Conservation (phyloP, 2,113 vertebrate genomes). For the Otocyon megalotis region DNA sequence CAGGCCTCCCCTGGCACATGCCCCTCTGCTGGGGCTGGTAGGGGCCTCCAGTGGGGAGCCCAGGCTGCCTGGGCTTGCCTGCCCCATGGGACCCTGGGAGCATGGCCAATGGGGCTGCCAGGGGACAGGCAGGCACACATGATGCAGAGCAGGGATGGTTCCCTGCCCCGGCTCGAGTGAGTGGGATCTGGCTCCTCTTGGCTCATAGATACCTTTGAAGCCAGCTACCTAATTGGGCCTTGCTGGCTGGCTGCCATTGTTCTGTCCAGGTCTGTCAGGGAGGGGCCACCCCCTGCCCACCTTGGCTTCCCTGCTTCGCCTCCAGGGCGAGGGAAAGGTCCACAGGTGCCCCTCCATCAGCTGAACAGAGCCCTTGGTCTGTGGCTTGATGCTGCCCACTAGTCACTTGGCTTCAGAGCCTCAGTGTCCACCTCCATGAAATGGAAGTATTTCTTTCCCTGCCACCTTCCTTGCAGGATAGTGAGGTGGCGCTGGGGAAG, state of each 20-base stretch:
- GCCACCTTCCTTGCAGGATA: background rate
- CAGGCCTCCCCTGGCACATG: background rate
- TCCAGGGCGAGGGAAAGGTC: background rate
- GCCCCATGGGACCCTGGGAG: slow-evolving; percentile 50
- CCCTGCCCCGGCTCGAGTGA: background rate
- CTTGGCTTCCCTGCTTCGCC: too few relatives aligned
- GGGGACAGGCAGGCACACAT: background rate
- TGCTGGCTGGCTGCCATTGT: background rate
- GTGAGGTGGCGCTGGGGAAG: background rate
- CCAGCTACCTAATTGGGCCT: slow-evolving; percentile 30
- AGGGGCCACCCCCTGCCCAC: background rate
- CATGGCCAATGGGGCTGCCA: background rate
- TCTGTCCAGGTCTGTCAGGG: background rate
- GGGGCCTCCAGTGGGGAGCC: background rate
- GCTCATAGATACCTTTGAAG: slow-evolving; percentile 47
- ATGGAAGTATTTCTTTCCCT: background rate
- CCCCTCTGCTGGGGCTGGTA: background rate
- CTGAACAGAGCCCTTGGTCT: background rate
- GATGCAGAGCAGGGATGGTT: background rate
- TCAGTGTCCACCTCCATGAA: background rate
- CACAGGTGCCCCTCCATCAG: too few relatives aligned
- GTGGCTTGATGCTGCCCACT: background rate
- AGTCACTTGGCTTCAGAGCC: background rate
- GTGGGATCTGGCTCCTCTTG: slow-evolving; percentile 44
- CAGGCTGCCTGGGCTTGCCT: slow-evolving; percentile 55